phyloP scores from a whole-genome alignment of 2,113 vertebrate species.

The Chinchilla lanigera region DNA sequence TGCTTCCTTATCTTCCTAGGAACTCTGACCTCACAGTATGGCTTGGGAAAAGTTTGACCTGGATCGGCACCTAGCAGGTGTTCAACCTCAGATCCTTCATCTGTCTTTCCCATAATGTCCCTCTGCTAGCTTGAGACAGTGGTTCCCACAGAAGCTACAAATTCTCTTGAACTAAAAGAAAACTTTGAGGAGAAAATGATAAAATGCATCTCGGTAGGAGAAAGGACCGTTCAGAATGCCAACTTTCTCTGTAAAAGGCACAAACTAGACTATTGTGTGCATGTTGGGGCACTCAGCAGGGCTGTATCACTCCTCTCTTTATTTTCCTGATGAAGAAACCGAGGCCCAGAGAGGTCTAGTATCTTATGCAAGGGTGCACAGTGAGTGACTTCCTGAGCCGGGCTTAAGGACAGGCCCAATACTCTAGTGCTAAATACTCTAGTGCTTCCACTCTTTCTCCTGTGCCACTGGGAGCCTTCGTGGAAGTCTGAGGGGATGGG shows the following conservation, averaged over 20 bases:
- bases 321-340: not conserved
- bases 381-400: not conserved
- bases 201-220: not conserved
- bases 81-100: not conserved
- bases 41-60: not conserved
- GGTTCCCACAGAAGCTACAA: not conserved
- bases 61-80: accelerated
- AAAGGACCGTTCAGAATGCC: not conserved
- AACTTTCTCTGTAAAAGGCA: not conserved
- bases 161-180: not conserved
- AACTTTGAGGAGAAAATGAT: not conserved
- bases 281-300: not conserved
- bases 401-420: not conserved
- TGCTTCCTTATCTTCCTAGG: not conserved
- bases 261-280: not conserved
- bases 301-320: not conserved
- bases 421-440: not conserved
- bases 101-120: not conserved
- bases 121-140: not conserved
- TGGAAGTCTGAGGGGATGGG: not conserved
- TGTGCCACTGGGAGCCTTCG: not conserved
- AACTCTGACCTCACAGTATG: not conserved
- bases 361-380: not conserved
- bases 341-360: not conserved
- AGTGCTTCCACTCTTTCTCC: not conserved